Conservation (phyloP, 2,113 vertebrate species). For the Polypterus senegalus region DNA sequence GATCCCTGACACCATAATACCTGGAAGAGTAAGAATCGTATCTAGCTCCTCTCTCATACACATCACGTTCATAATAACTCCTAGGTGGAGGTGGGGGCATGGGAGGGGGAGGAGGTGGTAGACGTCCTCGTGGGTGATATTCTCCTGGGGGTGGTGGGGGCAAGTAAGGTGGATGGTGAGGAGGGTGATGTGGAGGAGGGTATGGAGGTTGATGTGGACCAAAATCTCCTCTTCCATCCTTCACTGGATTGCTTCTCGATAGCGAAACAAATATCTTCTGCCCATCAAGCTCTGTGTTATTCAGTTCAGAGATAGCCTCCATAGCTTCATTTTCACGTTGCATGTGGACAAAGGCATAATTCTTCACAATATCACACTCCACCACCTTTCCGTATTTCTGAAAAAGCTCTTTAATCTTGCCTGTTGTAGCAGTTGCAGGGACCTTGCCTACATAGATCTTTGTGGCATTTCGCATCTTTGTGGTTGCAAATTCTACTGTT, state of each 20-base stretch:
- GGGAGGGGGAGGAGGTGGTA: constrained; percentile 24
- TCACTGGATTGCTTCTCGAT: constrained; percentile 40
- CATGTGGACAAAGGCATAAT: constrained; percentile 53
- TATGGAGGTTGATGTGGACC: constrained; percentile 22
- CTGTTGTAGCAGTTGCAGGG: constrained; percentile 37
- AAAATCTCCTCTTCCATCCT: constrained; percentile 24
- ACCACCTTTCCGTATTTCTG: constrained; percentile 45
- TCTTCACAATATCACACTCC: constrained; percentile 51
- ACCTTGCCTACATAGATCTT: constrained; percentile 55
- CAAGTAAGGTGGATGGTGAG: not conserved
- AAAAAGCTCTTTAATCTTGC: constrained; percentile 45
- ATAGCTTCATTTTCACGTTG: constrained; percentile 43
- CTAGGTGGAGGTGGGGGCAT: constrained; percentile 23
- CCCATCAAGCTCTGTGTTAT: constrained; percentile 39
- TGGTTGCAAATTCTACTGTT: constrained; percentile 47
- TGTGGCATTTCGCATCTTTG: constrained; percentile 49
- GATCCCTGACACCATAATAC: constrained; percentile 28
- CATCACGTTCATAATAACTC: constrained; percentile 35
- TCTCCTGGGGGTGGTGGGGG: constrained; percentile 23
- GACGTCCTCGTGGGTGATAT: constrained; percentile 24
- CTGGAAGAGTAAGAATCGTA: constrained; percentile 26
- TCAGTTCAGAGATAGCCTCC: constrained; percentile 43
- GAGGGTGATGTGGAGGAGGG: constrained; percentile 21
- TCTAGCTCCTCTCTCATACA: constrained; percentile 31
- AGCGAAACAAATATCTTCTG: constrained; percentile 48